phyloP scores from a whole-genome alignment of 2,113 vertebrate genomes.

The Leiothrix lutea region DNA sequence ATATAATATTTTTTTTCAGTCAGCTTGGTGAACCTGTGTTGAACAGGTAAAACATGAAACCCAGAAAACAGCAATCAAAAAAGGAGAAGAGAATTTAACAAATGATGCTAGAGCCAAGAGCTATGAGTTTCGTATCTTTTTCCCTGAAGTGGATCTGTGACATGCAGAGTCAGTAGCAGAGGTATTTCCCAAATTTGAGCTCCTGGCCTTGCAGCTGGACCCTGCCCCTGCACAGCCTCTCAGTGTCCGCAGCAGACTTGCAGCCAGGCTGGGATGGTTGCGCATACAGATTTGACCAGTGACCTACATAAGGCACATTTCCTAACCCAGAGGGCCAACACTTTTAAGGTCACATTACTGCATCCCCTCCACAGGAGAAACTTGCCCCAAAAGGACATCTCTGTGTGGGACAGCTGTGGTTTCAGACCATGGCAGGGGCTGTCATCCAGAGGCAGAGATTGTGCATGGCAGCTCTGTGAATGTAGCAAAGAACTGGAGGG shows the following conservation, averaged over 20 bases:
- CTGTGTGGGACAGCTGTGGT: background rate
- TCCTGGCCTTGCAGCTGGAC: slow-evolving; percentile 20
- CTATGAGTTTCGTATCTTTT: background rate
- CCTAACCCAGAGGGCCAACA: background rate
- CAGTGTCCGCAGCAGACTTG: background rate
- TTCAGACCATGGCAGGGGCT: background rate
- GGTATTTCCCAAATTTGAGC: background rate
- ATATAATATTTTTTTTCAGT: background rate
- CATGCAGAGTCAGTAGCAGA: background rate
- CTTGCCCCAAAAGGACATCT: background rate
- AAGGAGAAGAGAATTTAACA: background rate
- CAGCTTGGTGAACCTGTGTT: background rate
- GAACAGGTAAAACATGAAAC: background rate
- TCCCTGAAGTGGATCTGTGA: background rate
- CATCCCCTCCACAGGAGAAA: background rate
- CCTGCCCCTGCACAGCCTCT: background rate
- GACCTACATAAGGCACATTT: background rate
- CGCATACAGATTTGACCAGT: background rate
- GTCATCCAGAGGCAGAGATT: background rate
- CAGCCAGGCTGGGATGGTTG: background rate
- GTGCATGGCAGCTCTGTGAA: background rate
- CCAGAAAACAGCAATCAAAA: accelerated
- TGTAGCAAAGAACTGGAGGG: background rate
- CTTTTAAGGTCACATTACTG: background rate
- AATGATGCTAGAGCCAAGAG: background rate